Base-by-base conservation (phyloP, 2,797 vertebrate species). In the Mastacembelus armatus region DNA sequence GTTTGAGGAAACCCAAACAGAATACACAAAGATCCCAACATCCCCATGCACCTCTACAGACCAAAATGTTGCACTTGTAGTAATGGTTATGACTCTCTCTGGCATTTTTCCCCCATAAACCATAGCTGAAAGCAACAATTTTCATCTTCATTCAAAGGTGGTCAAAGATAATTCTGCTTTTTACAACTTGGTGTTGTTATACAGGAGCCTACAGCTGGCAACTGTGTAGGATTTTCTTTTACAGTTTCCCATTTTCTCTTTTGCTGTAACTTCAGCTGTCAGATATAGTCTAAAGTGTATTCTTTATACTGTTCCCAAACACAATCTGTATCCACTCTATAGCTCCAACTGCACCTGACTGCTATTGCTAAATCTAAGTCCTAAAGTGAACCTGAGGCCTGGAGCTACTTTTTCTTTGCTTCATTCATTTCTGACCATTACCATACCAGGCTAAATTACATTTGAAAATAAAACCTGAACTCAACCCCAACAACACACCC, bases 91-190 rank as follows among this genome's bases (percentile, higher is more conserved):
- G 32, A 72, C 29, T 44, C 32, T 24, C 10, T 10, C 2, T 2
- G 21, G 39, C 44, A 51, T 4, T 7, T 2, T 10, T n/a, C 40
- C 26, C 7, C 39, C 32, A 42, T 39, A 52, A 24, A 3, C 5
- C 22, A 30, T n/a, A 2, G 29, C 58, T 49, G n/a, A 42, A 5
- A 63, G 10, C 16, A 43, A 29, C 4, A 11, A 44, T 4, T 16
- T 51, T 32, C 35, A 32, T 19, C 18, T 48, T 19, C 14, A n/a
- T 33, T 44, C 50, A 39, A 7, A 51, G 16, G 15, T 7, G 30
- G 32, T 32, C 43, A 48, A 30, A 38, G 50, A 66, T 38, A 16
- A 63, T 29, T 54, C 44, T n/a, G 24, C 11, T 27, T 62, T 14
- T 24, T 45, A 45, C 7, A 50, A 45, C 32, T 10, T 10, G 10